These are phyloP conservation scores for Mesoligia furuncula DNA, from an alignment of 2,888 invertebrate species.

Conservation along the genomic window DNA sequence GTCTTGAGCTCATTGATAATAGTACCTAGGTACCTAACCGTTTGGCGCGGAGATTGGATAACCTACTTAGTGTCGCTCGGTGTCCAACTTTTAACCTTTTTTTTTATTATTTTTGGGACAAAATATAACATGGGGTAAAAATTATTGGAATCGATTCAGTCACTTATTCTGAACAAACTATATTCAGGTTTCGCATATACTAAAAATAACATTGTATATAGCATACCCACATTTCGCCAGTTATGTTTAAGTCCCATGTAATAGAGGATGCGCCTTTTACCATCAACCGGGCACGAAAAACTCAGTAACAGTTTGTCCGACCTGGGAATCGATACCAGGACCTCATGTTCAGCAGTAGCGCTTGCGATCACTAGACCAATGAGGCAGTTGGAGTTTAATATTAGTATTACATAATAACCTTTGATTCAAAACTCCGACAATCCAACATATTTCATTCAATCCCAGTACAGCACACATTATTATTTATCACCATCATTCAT, in stretches of 20 bases:
- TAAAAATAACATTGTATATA: too few species aligned
- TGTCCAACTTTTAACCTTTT: too few species aligned
- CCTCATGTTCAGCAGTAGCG: neutral
- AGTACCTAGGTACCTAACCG: too few species aligned
- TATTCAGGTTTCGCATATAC: too few species aligned
- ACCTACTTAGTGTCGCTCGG: too few species aligned
- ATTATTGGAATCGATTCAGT: too few species aligned
- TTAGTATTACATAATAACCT: neutral
- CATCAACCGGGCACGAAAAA: neutral
- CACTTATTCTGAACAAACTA: too few species aligned
- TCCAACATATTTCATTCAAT: constrained; percentile 16
- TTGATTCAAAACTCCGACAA: neutral
- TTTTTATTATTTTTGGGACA: too few species aligned
- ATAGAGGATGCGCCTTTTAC: neutral
- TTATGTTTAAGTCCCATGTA: neutral
- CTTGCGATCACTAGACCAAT: too few species aligned
- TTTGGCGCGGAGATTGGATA: too few species aligned
- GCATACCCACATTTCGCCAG: neutral
- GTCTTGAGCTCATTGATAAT: too few species aligned
- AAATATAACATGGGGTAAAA: too few species aligned
- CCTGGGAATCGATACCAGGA: neutral
- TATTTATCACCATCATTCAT: constrained; percentile 30
- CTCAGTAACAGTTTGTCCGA: neutral
- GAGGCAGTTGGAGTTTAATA: neutral
- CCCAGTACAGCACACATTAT: constrained; percentile 18